These are phyloP conservation scores for Rhinogobio ventralis DNA, from an alignment of 2,797 vertebrate genomes.

Conservation along the genomic window DNA sequence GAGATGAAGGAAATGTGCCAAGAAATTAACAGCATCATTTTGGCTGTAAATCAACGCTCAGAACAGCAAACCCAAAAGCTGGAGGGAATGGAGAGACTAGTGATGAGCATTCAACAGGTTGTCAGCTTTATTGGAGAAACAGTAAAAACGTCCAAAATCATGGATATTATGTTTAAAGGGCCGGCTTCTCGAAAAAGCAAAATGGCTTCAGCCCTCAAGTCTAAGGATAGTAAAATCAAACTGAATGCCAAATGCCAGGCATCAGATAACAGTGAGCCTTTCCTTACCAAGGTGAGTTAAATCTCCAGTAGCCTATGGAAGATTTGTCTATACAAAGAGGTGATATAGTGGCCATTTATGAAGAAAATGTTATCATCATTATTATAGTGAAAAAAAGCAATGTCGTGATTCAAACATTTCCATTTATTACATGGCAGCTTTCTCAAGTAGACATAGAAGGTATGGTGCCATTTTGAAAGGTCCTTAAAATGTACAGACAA, in stretches of 20 bases:
- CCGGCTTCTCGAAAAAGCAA: constrained; percentile 70
- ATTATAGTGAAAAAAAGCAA: background rate
- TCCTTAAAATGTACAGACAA: background rate
- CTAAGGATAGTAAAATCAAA: constrained; percentile 75
- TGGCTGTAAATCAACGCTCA: constrained; percentile 82
- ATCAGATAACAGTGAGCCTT: constrained; percentile 64
- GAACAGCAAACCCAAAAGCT: constrained; percentile 87
- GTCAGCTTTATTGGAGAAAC: constrained; percentile 85
- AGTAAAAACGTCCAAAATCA: constrained; percentile 81
- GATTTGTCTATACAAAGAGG: background rate
- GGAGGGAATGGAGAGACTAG: constrained; percentile 86
- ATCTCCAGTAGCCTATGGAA: background rate
- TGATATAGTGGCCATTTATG: background rate
- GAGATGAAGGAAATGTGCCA: constrained; percentile 83
- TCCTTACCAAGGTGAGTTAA: constrained; percentile 65
- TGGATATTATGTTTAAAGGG: constrained; percentile 80
- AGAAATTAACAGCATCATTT: constrained; percentile 87
- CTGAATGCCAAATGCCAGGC: constrained; percentile 73
- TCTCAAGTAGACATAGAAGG: background rate
- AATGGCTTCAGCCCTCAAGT: constrained; percentile 48
- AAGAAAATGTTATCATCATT: background rate
- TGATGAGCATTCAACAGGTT: constrained; percentile 86
- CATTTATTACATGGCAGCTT: background rate
- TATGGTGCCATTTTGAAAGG: background rate
- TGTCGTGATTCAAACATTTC: background rate